These are phyloP conservation scores for Lithodes maja DNA, from an alignment of 2,888 invertebrate genomes.

Conservation along the genomic window DNA sequence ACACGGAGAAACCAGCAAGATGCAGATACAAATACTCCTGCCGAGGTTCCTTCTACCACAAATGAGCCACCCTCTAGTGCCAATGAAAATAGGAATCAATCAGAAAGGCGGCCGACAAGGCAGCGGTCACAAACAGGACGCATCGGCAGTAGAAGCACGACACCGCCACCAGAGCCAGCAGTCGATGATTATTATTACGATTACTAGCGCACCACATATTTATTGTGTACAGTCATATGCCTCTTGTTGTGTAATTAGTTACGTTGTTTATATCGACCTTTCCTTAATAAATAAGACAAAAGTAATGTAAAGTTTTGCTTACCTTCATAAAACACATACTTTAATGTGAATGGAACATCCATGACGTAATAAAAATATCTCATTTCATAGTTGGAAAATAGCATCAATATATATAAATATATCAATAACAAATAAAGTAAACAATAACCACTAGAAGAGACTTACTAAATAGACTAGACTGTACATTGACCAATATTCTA, in stretches of 20 bases:
- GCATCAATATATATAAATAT: too few species aligned
- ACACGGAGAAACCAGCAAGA: not conserved
- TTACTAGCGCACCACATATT: slow-evolving; percentile 55
- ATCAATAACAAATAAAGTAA: too few species aligned
- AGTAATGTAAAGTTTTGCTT: not conserved
- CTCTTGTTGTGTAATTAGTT: slow-evolving; percentile 63
- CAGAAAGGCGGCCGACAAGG: not conserved
- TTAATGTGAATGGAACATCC: too few species aligned
- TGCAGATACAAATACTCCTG: not conserved
- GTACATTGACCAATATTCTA: too few species aligned
- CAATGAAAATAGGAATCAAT: not conserved
- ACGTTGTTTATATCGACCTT: slow-evolving; percentile 55
- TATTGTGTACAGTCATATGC: slow-evolving; percentile 61
- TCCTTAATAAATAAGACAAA: slow-evolving; percentile 49
- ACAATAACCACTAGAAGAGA: too few species aligned
- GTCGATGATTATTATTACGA: slow-evolving; percentile 35
- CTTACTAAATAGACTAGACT: too few species aligned
- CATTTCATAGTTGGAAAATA: too few species aligned
- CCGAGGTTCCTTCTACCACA: not conserved
- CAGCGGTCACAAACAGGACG: not conserved
- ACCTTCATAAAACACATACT: not conserved
- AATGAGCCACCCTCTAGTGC: not conserved
- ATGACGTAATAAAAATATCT: too few species aligned
- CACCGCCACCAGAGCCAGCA: not conserved
- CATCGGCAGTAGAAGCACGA: not conserved